Evolutionary conservation across 2,113 vertebrate species (phyloP), one percentile per base, ranked within the genome.

Genomic region (Dicrurus megarhynchus): DNA sequence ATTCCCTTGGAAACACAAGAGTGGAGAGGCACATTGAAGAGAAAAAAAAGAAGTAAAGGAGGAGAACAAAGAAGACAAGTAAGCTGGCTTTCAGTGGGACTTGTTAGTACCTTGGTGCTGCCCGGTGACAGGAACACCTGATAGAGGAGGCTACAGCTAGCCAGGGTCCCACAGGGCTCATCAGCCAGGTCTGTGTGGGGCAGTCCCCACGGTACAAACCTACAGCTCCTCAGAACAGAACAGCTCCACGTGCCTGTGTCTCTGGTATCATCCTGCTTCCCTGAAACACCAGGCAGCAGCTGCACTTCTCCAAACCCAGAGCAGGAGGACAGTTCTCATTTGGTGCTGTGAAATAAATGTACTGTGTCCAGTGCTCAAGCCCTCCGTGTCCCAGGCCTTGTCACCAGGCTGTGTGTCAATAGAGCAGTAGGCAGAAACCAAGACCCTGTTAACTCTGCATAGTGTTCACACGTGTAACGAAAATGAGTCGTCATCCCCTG

Each of bases 241-340:
- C 3, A 44, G 41, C 57, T 76, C 24, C 3, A 3, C 0, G 1
- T 37, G 44, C 13, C 14, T 14, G 2, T 52, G 56, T 19, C 44
- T 81, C 14, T 44, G 52, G 21, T 26, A 44, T 35, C 22, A 16
- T 1, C 4, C 53, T 53, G 57, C 32, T 50, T 7, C 20, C 49
- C 44, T 1, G 1, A 22, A 33, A 55, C n/a, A 50, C 20, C 3
- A 3, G 59, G 60, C 28, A 56, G 71, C 0, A 0, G 23, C 80
- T 57, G 55, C 6, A 1, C 18, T 39, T 60, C 26, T 9, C 26
- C 26, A 23, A 13, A 27, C 15, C 3, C 41, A 4, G 42, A 57
- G 80, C 67, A 57, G 53, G 33, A 79, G 59, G n/a, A 24, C 1
- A 0, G 15, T 32, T 73, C 37, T 74, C 0, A 0, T 4, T 10